These are phyloP conservation scores for Cosmia pyralina DNA, from an alignment of 2,888 invertebrate genomes.

Conservation along the genomic window DNA sequence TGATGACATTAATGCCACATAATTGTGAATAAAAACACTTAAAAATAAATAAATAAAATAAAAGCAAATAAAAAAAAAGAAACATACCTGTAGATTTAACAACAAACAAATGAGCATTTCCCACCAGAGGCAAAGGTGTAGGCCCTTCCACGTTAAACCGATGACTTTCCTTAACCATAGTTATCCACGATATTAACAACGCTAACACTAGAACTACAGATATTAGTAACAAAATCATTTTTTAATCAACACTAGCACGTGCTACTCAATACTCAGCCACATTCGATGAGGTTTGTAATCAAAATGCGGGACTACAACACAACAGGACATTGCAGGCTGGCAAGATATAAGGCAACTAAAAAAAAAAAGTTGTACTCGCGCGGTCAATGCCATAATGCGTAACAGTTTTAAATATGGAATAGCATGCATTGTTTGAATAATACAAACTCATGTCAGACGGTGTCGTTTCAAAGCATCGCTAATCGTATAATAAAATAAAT, in stretches of 20 bases:
- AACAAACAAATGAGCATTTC: conserved; percentile 86
- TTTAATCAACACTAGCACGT: conserved; percentile 75
- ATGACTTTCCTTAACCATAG: conserved; percentile 67
- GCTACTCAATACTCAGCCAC: conserved; percentile 40
- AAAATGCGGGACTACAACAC: conserved; percentile 36
- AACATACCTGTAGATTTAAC: conserved; percentile 80
- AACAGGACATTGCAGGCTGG: conserved; percentile 34
- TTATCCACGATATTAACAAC: conserved; percentile 73
- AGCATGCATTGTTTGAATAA: conserved; percentile 9
- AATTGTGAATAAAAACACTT: not conserved
- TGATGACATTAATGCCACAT: not conserved
- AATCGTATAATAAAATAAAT: not conserved
- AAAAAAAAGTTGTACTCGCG: conserved; percentile 32
- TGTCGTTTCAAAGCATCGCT: not conserved
- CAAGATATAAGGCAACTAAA: conserved; percentile 33
- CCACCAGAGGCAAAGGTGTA: conserved; percentile 83
- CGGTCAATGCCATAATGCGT: conserved; percentile 40
- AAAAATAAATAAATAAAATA: not conserved
- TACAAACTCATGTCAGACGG: not conserved
- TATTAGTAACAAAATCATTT: conserved; percentile 68
- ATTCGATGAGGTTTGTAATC: conserved; percentile 46
- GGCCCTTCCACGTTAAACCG: conserved; percentile 77
- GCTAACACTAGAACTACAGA: conserved; percentile 57
- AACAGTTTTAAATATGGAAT: conserved; percentile 33
- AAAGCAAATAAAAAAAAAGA: not conserved